Evolutionary conservation across 1,140 invertebrate species (phyloP), one percentile per base, ranked within the genome.

Genomic region (Carposina sasakii): DNA sequence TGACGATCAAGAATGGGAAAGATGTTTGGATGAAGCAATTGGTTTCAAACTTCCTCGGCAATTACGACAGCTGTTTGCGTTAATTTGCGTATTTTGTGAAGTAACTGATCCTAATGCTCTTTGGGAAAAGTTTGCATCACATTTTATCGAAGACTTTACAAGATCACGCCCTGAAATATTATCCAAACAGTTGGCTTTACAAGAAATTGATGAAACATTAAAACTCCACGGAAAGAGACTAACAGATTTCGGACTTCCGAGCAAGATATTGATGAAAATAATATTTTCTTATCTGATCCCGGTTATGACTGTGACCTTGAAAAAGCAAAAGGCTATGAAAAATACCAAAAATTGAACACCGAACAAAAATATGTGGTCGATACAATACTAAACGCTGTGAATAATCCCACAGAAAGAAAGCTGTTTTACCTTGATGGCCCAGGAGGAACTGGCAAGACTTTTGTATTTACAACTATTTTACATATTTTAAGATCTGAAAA

Each of bases 361-460:
- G 44, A 51, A 30, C 41, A 51, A 19, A 51, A 36, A 19, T 31
- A 51, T 36, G 28, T 51, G 9, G 48, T 51, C 37, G 44, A 50
- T 51, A 24, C 37, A 34, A 28, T 51, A 41, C 37, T 51, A 37
- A 28, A 51, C 36, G 34, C 40, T 44, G 41, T 44, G 26, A 51
- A 51, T 51, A 51, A 44, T 51, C 37, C 41, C 43, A 33, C 22
- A 44, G 48, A 51, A 37, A 43, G 21, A 31, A 51, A 51, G 44
- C 44, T 40, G 76, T 88, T 90, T 47, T 87, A 87, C 52, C 89
- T 90, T 4, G 89, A 90, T 4, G 87, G 88, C 48, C 89, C 86
- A 54, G 10, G 89, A 88, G 9, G 89, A 87, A 13, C 89, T 90
- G 63, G 37, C 84, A 81, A 63, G 40, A 51, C 41, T 31, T 49